Evolutionary conservation across 2,888 invertebrate species (phyloP).

Genomic region (Conomelus anceps): DNA sequence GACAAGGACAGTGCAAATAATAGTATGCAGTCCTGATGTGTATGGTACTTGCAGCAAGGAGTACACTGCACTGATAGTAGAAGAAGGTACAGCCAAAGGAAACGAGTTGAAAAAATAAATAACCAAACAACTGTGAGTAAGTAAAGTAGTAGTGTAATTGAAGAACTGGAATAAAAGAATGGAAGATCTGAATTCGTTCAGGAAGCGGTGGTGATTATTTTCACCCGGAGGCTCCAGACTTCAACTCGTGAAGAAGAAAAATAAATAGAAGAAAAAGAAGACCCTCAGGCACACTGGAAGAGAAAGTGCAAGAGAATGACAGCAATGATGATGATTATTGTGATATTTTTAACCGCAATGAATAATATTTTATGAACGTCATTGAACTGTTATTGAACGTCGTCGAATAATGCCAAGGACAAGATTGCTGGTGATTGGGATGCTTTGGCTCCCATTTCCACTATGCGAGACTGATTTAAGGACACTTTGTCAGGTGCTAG

Average conservation of each 20-base stretch:
- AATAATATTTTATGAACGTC: background rate
- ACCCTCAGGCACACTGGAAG: background rate
- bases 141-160: background rate
- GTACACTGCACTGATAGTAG: too few species aligned
- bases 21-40: too few species aligned
- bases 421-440: background rate
- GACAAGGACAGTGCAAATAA: too few species aligned
- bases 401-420: background rate
- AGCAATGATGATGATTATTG: background rate
- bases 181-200: background rate
- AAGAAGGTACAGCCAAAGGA: background rate
- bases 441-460: background rate
- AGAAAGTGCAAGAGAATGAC: background rate
- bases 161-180: background rate
- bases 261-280: background rate
- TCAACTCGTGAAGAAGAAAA: background rate
- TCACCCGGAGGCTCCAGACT: background rate
- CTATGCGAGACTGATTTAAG: background rate
- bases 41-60: background rate
- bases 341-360: background rate
- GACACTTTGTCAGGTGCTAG: background rate
- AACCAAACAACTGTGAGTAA: background rate
- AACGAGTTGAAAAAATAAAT: background rate
- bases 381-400: background rate
- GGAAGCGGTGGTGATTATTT: background rate